Percentiles rank a stretch among this genome's conserved stretches.
phyloP scores from a whole-genome alignment of 2,797 vertebrate species.

The Tragopan temminckii region DNA sequence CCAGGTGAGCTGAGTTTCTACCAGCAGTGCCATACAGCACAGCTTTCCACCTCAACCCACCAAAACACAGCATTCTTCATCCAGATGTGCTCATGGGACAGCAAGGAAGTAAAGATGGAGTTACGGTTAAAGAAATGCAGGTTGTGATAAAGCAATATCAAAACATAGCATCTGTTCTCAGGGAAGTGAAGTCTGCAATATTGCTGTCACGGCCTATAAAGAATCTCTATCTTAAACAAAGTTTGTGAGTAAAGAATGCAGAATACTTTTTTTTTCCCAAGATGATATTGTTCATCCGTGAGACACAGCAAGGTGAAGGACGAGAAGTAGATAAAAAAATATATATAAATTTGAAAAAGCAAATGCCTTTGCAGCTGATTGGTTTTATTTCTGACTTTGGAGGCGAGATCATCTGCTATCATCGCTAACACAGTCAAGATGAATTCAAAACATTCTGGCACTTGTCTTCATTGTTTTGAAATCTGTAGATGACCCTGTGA shows the following conservation, averaged over 20 bases:
- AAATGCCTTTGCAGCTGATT: not conserved
- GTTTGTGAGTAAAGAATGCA: not conserved
- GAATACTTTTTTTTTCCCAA: not conserved
- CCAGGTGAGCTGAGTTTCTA: not conserved
- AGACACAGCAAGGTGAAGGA: slow-evolving; percentile 5
- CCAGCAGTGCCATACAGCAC: not conserved
- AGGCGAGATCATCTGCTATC: slow-evolving; percentile 6
- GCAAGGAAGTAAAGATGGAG: not conserved
- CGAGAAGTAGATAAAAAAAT: not conserved
- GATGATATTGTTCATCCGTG: not conserved
- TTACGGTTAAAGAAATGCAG: not conserved
- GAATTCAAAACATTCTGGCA: slow-evolving; percentile 49
- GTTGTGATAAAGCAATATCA: not conserved
- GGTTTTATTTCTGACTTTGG: slow-evolving; percentile 37
- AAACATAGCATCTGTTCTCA: not conserved
- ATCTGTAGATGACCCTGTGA: slow-evolving; percentile 36
- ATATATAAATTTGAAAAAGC: not conserved
- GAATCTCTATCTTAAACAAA: not conserved
- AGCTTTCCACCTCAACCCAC: not conserved
- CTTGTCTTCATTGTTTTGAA: slow-evolving; percentile 48
- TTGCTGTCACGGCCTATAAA: not conserved
- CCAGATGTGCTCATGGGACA: not conserved
- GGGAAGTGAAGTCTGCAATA: not conserved
- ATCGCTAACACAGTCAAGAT: slow-evolving; percentile 5
- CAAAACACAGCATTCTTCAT: not conserved